Evolutionary conservation across 1,140 invertebrate genomes (phyloP).

Genomic region (Apocrypta bakeri): DNA sequence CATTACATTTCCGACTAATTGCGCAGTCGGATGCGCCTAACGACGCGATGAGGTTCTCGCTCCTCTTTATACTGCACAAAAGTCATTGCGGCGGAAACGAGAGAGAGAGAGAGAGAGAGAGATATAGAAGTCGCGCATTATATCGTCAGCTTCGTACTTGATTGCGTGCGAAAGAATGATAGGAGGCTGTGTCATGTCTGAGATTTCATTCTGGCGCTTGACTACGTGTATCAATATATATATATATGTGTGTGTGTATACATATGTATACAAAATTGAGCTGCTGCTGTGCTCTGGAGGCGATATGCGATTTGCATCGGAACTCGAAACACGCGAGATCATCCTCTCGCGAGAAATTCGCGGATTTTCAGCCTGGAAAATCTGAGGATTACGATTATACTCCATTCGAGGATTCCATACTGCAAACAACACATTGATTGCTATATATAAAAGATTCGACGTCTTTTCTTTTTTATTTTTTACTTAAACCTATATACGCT

Average conservation of each 20-base stretch:
- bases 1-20: slow-evolving; percentile 43
- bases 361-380: neutral
- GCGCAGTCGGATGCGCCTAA: slow-evolving; percentile 22
- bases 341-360: neutral
- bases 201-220: neutral
- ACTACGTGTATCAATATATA: too few relatives aligned
- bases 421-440: neutral
- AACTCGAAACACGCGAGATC: neutral
- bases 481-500: too few relatives aligned
- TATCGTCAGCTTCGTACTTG: neutral
- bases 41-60: neutral
- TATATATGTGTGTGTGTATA: too few relatives aligned
- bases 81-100: neutral
- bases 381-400: neutral
- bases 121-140: neutral
- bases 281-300: neutral
- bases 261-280: neutral
- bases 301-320: neutral
- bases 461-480: too few relatives aligned
- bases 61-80: neutral
- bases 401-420: neutral
- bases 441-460: neutral
- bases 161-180: neutral
- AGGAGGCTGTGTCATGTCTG: neutral
- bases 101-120: too few relatives aligned